Percentiles rank a stretch among this genome's conserved stretches.
Evolutionary conservation across 2,888 invertebrate species (phyloP).

Genomic region (Podabrus alpinus): DNA sequence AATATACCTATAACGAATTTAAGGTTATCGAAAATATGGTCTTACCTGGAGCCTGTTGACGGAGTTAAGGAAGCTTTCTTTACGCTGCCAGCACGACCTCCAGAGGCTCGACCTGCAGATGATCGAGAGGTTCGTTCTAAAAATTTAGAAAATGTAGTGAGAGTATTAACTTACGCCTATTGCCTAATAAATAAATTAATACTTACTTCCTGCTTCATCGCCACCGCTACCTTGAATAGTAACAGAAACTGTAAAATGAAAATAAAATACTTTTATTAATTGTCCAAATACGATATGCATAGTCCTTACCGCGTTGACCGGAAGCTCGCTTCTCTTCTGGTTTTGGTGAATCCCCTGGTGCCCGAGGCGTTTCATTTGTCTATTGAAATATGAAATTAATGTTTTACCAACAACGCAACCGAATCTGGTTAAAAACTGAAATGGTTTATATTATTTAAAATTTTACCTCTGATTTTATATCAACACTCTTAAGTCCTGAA

Average conservation of each 20-base stretch:
- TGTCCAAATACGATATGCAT: neutral
- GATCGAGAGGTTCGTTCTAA: neutral
- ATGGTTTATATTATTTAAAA: neutral
- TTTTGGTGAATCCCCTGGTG: neutral
- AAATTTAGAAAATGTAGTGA: neutral
- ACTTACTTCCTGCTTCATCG: neutral
- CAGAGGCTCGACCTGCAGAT: neutral
- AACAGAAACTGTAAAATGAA: neutral
- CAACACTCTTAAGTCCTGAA: neutral
- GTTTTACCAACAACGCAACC: too few species aligned
- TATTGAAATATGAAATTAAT: neutral
- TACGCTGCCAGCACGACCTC: neutral
- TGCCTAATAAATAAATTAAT: neutral
- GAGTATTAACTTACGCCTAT: neutral
- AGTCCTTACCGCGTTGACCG: neutral
- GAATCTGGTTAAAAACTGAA: neutral
- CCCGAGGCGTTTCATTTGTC: neutral
- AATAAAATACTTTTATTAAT: neutral
- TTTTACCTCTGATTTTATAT: neutral
- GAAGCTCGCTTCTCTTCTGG: neutral
- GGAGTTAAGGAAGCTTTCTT: neutral
- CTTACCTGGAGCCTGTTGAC: neutral
- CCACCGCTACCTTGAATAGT: neutral
- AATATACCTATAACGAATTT: neutral
- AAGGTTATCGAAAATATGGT: neutral